These are phyloP conservation scores for Esox masquinongy DNA, from an alignment of 2,797 vertebrate species.

Conservation along the genomic window DNA sequence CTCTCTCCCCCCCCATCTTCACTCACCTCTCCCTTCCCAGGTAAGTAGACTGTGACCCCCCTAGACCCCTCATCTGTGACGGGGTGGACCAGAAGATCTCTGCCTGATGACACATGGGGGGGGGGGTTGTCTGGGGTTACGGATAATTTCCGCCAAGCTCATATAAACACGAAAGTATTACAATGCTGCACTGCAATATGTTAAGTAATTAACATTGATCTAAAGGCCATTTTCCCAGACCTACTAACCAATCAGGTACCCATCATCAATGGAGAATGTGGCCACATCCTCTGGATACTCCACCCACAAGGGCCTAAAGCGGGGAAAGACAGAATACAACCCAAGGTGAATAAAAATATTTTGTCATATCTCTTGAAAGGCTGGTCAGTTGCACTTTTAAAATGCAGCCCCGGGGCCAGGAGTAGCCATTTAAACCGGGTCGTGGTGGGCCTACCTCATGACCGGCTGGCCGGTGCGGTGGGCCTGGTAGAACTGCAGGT, in stretches of 20 bases:
- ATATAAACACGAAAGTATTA: background rate
- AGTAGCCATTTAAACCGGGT: too few relatives aligned
- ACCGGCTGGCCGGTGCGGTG: constrained; percentile 70
- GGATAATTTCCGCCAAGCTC: background rate
- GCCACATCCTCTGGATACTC: constrained; percentile 39
- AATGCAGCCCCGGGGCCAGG: background rate
- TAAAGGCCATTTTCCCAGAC: background rate
- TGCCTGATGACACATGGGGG: constrained; percentile 56
- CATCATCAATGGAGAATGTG: constrained; percentile 43
- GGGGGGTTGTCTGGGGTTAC: background rate
- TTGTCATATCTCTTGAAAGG: too few relatives aligned
- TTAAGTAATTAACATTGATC: background rate
- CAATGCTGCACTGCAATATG: background rate
- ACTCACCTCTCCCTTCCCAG: constrained; percentile 77
- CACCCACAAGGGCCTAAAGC: constrained; percentile 47
- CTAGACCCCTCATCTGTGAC: constrained; percentile 74
- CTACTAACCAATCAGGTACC: constrained; percentile 52
- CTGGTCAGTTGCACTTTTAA: background rate
- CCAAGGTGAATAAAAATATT: background rate
- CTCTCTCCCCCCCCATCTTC: background rate
- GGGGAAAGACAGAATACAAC: background rate
- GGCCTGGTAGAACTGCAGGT: constrained; percentile 75
- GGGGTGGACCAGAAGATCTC: constrained; percentile 76
- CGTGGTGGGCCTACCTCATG: constrained; percentile 70
- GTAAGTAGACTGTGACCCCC: constrained; percentile 76